Percentiles rank a stretch among this genome's conserved stretches.
phyloP scores from a whole-genome alignment of 2,888 invertebrate species.

The Baccha elongata region DNA sequence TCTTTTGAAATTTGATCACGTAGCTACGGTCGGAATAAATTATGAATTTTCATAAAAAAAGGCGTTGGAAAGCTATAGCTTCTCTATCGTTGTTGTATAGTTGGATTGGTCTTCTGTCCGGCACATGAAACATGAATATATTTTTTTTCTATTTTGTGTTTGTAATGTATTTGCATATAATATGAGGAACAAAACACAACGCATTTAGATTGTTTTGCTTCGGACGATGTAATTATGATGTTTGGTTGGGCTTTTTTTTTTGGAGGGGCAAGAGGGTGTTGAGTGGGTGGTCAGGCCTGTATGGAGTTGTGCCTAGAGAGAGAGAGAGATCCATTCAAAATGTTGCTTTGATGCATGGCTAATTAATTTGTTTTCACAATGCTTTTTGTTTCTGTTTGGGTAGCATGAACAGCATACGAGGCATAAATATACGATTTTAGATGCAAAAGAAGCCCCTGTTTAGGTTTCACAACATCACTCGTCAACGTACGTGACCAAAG shows the following conservation, averaged over 20 bases:
- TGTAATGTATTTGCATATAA: conserved; percentile 57
- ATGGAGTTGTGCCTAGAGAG: conserved; percentile 36
- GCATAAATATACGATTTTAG: conserved; percentile 23
- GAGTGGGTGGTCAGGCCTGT: background rate
- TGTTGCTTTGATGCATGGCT: conserved; percentile 65
- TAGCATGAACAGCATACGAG: conserved; percentile 10
- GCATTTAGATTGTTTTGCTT: conserved; percentile 54
- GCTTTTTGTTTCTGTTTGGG: conserved; percentile 32
- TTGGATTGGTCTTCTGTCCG: conserved; percentile 43
- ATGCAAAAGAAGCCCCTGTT: conserved; percentile 44
- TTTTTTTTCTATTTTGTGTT: conserved; percentile 19
- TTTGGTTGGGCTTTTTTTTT: conserved; percentile 22
- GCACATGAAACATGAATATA: conserved; percentile 46
- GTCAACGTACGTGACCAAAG: conserved; percentile 62
- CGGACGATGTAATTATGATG: conserved; percentile 63
- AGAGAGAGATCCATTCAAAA: conserved; percentile 51
- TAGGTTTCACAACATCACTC: conserved; percentile 60
- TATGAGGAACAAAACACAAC: conserved; percentile 45
- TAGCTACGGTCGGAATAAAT: conserved; percentile 70
- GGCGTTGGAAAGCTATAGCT: conserved; percentile 39
- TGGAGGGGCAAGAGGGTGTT: background rate
- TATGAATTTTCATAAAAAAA: conserved; percentile 67
- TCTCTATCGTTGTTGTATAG: background rate
- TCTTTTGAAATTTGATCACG: conserved; percentile 68
- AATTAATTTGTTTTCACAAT: conserved; percentile 71